Evolutionary conservation across 2,888 invertebrate genomes (phyloP).

Genomic region (Ariolimax columbianus): DNA sequence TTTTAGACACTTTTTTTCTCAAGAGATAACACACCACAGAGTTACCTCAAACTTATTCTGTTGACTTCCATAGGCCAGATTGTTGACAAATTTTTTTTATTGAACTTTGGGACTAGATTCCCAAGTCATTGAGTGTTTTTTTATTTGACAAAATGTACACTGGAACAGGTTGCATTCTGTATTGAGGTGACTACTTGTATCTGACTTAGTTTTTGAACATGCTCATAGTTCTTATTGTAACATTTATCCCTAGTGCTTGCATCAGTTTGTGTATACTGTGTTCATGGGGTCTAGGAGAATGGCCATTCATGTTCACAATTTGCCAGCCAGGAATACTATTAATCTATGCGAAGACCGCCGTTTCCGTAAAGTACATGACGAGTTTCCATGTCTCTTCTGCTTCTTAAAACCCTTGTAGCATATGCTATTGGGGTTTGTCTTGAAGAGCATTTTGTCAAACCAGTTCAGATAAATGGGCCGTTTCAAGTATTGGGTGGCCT

Average conservation of each 20-base stretch:
- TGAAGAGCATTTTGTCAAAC: no score
- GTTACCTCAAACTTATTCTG: conserved; percentile 19
- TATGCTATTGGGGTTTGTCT: no score
- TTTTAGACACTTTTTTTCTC: conserved; percentile 14
- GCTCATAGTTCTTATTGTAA: neutral
- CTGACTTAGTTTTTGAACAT: neutral
- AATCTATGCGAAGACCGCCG: no score
- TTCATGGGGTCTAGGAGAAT: no score
- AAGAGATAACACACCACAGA: conserved; percentile 8
- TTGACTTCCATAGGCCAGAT: conserved; percentile 6
- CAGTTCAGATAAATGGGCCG: no score
- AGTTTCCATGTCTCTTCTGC: no score
- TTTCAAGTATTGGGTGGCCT: no score
- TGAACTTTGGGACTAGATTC: neutral
- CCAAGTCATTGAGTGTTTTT: neutral
- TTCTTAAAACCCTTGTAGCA: no score
- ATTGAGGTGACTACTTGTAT: neutral
- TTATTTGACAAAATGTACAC: neutral
- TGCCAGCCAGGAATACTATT: no score
- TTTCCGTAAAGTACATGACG: no score
- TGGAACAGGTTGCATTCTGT: neutral
- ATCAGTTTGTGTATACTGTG: neutral
- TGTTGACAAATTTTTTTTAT: conserved; percentile 6
- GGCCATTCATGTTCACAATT: no score
- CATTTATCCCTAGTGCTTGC: neutral